Evolutionary conservation across 2,888 invertebrate genomes (phyloP).

Genomic region (Zygaena filipendulae): DNA sequence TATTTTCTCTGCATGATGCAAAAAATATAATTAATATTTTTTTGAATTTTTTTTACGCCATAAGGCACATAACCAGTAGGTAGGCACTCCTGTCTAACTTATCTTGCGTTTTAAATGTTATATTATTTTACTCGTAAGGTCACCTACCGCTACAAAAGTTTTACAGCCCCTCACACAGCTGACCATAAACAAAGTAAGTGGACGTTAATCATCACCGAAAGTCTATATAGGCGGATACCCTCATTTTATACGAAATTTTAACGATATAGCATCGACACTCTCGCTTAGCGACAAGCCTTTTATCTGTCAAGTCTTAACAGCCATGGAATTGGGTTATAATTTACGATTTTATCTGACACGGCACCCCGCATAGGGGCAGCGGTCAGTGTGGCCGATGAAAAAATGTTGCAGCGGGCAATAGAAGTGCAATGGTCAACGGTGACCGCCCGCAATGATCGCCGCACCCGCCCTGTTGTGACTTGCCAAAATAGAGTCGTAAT

Average conservation of each 20-base stretch:
- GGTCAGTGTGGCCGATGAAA: slow-evolving; percentile 52
- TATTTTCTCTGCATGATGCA: no score
- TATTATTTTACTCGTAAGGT: no score
- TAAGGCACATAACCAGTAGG: no score
- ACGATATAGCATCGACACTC: slow-evolving; percentile 50
- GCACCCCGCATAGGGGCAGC: slow-evolving; percentile 60
- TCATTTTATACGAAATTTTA: slow-evolving; percentile 56
- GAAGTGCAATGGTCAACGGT: slow-evolving; percentile 46
- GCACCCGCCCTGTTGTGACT: slow-evolving; percentile 59
- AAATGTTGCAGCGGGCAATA: slow-evolving; percentile 40
- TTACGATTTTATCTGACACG: slow-evolving; percentile 63
- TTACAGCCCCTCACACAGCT: background rate
- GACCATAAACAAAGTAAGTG: slow-evolving; percentile 6
- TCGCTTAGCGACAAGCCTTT: slow-evolving; percentile 53
- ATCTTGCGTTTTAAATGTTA: no score
- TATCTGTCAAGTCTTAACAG: slow-evolving; percentile 65
- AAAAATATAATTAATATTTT: no score
- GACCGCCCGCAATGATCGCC: slow-evolving; percentile 35
- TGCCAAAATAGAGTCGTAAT: slow-evolving; percentile 65
- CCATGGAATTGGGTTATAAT: slow-evolving; percentile 67
- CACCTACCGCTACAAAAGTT: no score
- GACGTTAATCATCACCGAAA: slow-evolving; percentile 47
- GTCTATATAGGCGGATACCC: slow-evolving; percentile 43
- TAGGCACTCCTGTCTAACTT: no score
- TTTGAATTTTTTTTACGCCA: no score